phyloP scores from a whole-genome alignment of 2,113 vertebrate species.

The Crotalus tigris region DNA sequence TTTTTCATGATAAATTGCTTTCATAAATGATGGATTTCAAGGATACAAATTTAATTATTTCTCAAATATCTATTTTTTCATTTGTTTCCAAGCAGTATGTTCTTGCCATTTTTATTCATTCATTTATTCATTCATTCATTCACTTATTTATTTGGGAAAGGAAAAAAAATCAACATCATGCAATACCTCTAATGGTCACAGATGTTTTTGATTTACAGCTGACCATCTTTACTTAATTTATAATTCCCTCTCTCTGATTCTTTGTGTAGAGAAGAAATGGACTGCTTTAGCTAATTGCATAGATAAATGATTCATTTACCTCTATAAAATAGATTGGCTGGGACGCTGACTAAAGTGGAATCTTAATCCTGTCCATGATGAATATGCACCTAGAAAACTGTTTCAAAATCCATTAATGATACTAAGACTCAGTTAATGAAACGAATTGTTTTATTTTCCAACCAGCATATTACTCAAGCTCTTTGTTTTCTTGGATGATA shows the following conservation, averaged over 20 bases:
- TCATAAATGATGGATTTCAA: background rate
- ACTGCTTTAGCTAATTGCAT: conserved; percentile 26
- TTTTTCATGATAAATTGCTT: background rate
- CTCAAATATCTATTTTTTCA: background rate
- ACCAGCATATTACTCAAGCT: background rate
- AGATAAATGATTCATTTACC: background rate
- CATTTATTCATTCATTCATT: background rate
- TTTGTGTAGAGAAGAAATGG: background rate
- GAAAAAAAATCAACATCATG: background rate
- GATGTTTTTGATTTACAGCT: background rate
- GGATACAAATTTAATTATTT: background rate
- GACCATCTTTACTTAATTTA: background rate
- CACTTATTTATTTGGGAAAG: too few relatives aligned
- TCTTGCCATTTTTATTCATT: accelerated
- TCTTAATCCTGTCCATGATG: conserved; percentile 1
- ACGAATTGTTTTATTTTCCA: conserved; percentile 22
- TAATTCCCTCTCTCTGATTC: background rate
- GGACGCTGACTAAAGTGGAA: background rate
- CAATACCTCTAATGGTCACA: background rate
- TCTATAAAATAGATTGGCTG: conserved; percentile 29
- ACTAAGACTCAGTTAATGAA: conserved; percentile 16
- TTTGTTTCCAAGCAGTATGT: background rate
- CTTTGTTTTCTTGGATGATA: conserved; percentile 1
- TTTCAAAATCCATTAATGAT: conserved; percentile 9
- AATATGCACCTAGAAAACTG: conserved; percentile 16